Percentiles rank a stretch among this genome's conserved stretches.
These are phyloP conservation scores for Charanyca ferruginea DNA, from an alignment of 2,888 invertebrate species.

Conservation along the genomic window DNA sequence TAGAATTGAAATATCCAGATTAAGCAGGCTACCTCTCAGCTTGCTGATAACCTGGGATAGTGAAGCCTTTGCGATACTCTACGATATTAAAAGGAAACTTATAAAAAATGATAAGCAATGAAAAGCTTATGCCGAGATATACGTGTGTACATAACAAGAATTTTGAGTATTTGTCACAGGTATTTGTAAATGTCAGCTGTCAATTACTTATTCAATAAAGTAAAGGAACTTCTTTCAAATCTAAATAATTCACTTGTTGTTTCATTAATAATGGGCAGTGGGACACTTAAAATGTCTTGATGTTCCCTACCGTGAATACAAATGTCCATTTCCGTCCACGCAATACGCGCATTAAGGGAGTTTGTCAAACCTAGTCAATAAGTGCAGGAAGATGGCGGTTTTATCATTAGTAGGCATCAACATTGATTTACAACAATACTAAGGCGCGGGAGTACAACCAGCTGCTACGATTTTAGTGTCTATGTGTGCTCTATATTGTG, in stretches of 20 bases:
- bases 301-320: conserved; percentile 83
- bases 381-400: conserved; percentile 62
- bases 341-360: conserved; percentile 87
- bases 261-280: conserved; percentile 81
- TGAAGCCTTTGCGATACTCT: conserved; percentile 14
- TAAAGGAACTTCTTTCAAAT: conserved; percentile 72
- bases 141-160: not conserved
- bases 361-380: conserved; percentile 81
- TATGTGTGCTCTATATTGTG: not conserved
- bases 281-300: conserved; percentile 84
- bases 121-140: not conserved
- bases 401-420: conserved; percentile 44
- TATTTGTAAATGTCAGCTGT: conserved; percentile 44
- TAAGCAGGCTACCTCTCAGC: conserved; percentile 36
- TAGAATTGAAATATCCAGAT: conserved; percentile 61
- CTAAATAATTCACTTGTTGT: conserved; percentile 82
- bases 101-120: conserved; percentile 18
- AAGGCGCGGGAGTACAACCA: conserved; percentile 29
- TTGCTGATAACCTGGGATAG: conserved; percentile 49
- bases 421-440: conserved; percentile 40
- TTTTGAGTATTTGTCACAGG: conserved; percentile 13
- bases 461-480: conserved; percentile 31
- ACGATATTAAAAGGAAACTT: conserved; percentile 43
- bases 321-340: conserved; percentile 89
- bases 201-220: conserved; percentile 74